Conservation (phyloP, 1,140 invertebrate genomes). For the Sitobion miscanthi region DNA sequence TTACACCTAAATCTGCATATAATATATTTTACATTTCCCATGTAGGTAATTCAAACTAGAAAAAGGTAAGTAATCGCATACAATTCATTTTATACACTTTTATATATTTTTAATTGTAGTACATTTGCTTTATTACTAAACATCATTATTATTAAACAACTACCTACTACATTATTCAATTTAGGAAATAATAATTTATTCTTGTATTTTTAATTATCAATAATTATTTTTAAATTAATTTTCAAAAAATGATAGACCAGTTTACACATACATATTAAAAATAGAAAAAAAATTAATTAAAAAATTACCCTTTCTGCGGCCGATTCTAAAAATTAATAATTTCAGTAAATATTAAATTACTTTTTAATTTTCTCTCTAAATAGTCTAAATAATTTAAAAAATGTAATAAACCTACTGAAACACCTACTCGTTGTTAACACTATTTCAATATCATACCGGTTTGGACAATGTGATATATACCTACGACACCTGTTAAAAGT, state of each 20-base stretch:
- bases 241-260: neutral
- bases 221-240: slow-evolving; percentile 6
- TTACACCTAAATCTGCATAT: neutral
- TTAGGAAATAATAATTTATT: neutral
- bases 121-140: neutral
- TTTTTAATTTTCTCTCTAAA: neutral
- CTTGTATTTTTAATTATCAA: neutral
- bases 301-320: neutral
- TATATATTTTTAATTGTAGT: neutral
- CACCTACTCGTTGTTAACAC: neutral
- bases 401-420: neutral
- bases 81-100: neutral
- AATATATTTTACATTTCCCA: neutral
- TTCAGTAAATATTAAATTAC: neutral
- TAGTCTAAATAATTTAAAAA: neutral
- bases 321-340: neutral
- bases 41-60: neutral
- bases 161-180: neutral
- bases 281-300: neutral
- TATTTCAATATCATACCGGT: neutral
- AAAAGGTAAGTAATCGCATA: neutral
- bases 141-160: neutral
- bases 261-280: neutral
- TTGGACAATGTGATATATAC: neutral
- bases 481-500: neutral